Evolutionary conservation across 1,140 invertebrate species (phyloP), one percentile per base, ranked within the genome.

Genomic region (Lerema accius): DNA sequence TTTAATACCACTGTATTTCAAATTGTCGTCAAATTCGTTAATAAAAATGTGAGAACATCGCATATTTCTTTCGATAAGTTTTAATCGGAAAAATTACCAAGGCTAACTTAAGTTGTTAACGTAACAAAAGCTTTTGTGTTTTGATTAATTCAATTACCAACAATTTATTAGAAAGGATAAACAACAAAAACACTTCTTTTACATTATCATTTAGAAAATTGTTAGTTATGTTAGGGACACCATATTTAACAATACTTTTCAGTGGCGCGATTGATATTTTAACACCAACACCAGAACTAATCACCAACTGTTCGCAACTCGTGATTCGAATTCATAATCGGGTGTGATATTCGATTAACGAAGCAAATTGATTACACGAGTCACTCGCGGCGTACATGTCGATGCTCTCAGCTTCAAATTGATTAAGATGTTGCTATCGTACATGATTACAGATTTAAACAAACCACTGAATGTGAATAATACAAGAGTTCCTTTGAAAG

Each of bases 281-380:
- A 37, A 37, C 35, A 37, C 35, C 4, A 37, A 37, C n/a, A 37
- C 4, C 11, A 37, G 1, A n/a, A 15, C 19, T 49, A 49, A 48
- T 50, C 48, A 35, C 26, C 0, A 35, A 19, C 26, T 2, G 10
- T 32, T 17, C 32, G 16, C 28, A 15, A 35, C 14, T 19, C 26
- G 10, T 7, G 49, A 6, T 7, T 51, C 32, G 32, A 37, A 51
- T 51, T 4, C 49, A 51, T 51, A 37, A 51, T 51, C 15, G 32
- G 37, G 16, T 51, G 26, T 15, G 16, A 51, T 11, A 32, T 32
- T 37, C 23, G 39, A 58, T 64, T 64, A 42, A 48, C 45, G 39
- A 56, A 37, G 55, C 51, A 50, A 64, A 64, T 64, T 35, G 62
- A 32, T 64, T 56, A 48, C 51, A 64, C 45, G 45, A 64, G 9